phyloP scores from a whole-genome alignment of 2,797 vertebrate species.

The Sus cebifrons region DNA sequence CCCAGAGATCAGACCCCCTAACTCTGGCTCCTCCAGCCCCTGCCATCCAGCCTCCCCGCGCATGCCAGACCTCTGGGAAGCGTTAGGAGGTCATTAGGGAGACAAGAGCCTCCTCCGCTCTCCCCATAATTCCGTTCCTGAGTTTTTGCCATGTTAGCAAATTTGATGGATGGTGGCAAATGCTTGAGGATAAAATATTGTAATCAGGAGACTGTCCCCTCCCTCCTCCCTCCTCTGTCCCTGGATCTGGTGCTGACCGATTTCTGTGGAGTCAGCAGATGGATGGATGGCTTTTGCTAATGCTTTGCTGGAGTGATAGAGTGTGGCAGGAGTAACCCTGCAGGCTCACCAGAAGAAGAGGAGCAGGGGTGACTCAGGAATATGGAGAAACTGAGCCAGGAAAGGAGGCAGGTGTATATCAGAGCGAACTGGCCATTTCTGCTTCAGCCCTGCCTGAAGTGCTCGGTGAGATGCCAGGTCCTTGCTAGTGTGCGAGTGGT shows the following conservation, averaged over 20 bases:
- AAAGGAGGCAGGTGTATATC: neutral
- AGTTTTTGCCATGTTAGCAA: constrained; percentile 76
- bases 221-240: constrained; percentile 22
- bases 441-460: neutral
- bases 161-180: constrained; percentile 77
- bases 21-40: neutral
- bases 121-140: constrained; percentile 43
- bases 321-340: constrained; percentile 51
- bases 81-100: constrained; percentile 64
- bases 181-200: constrained; percentile 80
- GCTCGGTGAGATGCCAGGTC: neutral
- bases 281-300: constrained; percentile 78
- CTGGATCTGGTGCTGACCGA: constrained; percentile 19
- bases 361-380: constrained; percentile 54
- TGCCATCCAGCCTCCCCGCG: neutral
- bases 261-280: constrained; percentile 85
- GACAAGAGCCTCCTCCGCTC: constrained; percentile 20
- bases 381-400: neutral
- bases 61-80: neutral
- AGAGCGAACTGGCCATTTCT: neutral
- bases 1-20: neutral
- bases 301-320: constrained; percentile 74
- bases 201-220: constrained; percentile 76
- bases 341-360: constrained; percentile 55
- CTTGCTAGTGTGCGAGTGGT: neutral